Conservation (phyloP, 2,888 invertebrate species). For the Plagodis dolabraria region DNA sequence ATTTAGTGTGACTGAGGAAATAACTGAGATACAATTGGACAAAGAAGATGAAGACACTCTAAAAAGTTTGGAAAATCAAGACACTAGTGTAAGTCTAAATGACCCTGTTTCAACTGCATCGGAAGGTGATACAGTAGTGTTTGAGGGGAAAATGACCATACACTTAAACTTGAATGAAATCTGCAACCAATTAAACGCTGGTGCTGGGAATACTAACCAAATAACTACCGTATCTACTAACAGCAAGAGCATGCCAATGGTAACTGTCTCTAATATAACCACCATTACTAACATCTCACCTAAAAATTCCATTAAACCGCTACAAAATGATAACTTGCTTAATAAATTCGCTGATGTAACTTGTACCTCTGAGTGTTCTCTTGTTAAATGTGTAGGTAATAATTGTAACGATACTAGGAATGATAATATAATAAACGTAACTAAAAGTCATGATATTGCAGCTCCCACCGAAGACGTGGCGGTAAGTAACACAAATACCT, state of each 20-base stretch:
- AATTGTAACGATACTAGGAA: slow-evolving; percentile 51
- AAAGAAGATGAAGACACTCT: slow-evolving; percentile 82
- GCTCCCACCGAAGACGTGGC: slow-evolving; percentile 54
- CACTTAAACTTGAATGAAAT: slow-evolving; percentile 82
- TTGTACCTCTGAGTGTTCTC: slow-evolving; percentile 61
- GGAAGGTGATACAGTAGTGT: slow-evolving; percentile 80
- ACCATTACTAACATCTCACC: slow-evolving; percentile 83
- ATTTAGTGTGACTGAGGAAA: slow-evolving; percentile 72
- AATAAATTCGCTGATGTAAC: slow-evolving; percentile 61
- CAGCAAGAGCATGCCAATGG: slow-evolving; percentile 81
- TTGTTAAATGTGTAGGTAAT: slow-evolving; percentile 52
- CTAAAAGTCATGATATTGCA: slow-evolving; percentile 53
- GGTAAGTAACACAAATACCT: slow-evolving; percentile 64
- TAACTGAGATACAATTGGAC: slow-evolving; percentile 80
- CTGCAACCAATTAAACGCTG: slow-evolving; percentile 75
- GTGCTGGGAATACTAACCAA: slow-evolving; percentile 75
- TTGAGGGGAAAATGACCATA: slow-evolving; percentile 83
- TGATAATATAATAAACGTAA: slow-evolving; percentile 53
- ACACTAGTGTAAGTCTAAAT: slow-evolving; percentile 84
- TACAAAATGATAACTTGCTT: slow-evolving; percentile 63
- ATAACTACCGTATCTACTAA: slow-evolving; percentile 67
- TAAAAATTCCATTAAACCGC: slow-evolving; percentile 79
- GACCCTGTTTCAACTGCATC: slow-evolving; percentile 76
- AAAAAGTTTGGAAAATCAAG: slow-evolving; percentile 82
- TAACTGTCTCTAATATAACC: slow-evolving; percentile 84